These are phyloP conservation scores for Meiosimyza decipiens DNA, from an alignment of 2,888 invertebrate genomes.

Conservation along the genomic window DNA sequence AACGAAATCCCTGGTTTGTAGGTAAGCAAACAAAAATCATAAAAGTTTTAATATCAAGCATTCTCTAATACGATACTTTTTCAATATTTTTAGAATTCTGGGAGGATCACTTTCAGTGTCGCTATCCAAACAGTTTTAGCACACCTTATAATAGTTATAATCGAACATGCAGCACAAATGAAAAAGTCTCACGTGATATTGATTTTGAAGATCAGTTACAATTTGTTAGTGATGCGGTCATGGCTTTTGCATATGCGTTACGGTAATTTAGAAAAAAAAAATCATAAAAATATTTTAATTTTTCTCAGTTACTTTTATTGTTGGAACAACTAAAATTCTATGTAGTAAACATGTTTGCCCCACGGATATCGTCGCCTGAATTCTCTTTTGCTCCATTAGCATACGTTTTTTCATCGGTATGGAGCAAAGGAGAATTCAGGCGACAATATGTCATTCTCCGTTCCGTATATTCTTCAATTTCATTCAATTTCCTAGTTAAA, in stretches of 20 bases:
- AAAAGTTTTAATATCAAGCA: background rate
- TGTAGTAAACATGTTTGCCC: no score
- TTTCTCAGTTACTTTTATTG: background rate
- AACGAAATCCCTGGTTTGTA: slow-evolving; percentile 95
- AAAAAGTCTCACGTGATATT: slow-evolving; percentile 80
- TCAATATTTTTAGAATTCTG: slow-evolving; percentile 79
- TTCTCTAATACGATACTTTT: background rate
- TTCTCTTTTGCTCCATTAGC: no score
- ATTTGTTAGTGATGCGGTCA: slow-evolving; percentile 95
- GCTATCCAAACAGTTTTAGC: slow-evolving; percentile 81
- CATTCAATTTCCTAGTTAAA: no score
- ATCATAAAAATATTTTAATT: background rate
- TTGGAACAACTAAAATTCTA: background rate
- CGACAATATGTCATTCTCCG: no score
- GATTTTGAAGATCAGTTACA: slow-evolving; percentile 94
- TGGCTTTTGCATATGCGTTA: slow-evolving; percentile 93
- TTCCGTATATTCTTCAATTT: no score
- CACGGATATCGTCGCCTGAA: no score
- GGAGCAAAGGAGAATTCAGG: no score
- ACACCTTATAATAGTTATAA: slow-evolving; percentile 87
- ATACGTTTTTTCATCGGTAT: no score
- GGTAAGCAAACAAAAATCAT: slow-evolving; percentile 71
- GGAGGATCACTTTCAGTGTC: slow-evolving; percentile 94
- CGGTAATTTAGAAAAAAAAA: slow-evolving; percentile 68
- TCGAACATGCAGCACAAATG: slow-evolving; percentile 79